Percentiles rank a stretch among this genome's conserved stretches.
Conservation (phyloP, 2,888 invertebrate genomes). For the Papilio protenor region DNA sequence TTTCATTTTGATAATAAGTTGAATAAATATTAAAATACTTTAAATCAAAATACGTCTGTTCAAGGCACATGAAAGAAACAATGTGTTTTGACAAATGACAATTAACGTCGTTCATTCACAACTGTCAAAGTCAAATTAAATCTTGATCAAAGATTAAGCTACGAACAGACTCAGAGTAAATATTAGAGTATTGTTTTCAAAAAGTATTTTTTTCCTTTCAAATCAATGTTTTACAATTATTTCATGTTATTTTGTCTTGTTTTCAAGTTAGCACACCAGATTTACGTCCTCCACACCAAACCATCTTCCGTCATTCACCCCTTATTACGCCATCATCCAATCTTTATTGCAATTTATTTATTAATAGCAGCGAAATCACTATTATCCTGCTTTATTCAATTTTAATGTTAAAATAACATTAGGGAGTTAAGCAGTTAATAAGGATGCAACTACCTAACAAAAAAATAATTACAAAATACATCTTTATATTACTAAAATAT, state of each 20-base stretch:
- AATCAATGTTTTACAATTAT: too few species aligned
- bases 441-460: neutral
- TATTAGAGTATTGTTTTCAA: neutral
- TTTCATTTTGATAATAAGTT: slow-evolving; percentile 59
- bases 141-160: neutral
- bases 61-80: neutral
- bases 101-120: neutral
- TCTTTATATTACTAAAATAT: neutral
- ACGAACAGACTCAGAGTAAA: neutral
- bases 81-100: slow-evolving; percentile 23
- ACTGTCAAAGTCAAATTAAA: neutral
- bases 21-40: slow-evolving; percentile 37
- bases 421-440: neutral
- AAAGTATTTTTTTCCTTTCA: too few species aligned
- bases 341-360: too few species aligned
- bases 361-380: too few species aligned
- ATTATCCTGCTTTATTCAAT: too few species aligned
- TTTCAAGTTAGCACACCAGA: too few species aligned
- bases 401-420: too few species aligned
- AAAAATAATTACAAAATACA: too few species aligned
- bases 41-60: slow-evolving; percentile 39
- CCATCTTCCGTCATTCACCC: too few species aligned
- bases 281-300: too few species aligned
- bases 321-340: too few species aligned
- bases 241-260: neutral